phyloP scores from a whole-genome alignment of 2,113 vertebrate species.

The Anguilla rostrata region DNA sequence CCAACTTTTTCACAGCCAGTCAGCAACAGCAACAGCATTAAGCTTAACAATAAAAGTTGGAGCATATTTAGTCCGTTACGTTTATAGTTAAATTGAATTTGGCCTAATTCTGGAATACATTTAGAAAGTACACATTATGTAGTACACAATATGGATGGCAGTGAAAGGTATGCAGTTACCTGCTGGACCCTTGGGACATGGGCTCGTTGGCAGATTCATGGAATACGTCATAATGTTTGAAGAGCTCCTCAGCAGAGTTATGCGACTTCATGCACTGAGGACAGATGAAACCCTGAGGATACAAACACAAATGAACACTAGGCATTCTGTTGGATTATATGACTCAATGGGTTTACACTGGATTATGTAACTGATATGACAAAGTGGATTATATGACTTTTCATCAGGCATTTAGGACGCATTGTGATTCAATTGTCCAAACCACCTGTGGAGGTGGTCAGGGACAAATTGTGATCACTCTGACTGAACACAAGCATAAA shows the following conservation, averaged over 20 bases:
- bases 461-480: not conserved
- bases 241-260: conserved; percentile 95
- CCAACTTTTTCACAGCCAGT: not conserved
- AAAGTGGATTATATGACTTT: too few relatives aligned
- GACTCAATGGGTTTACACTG: not conserved
- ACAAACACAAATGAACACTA: not conserved
- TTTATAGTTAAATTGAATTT: too few relatives aligned
- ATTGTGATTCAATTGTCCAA: not conserved
- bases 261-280: conserved; percentile 99
- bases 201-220: conserved; percentile 87
- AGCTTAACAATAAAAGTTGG: not conserved
- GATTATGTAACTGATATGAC: too few relatives aligned
- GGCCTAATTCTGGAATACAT: too few relatives aligned
- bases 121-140: too few relatives aligned
- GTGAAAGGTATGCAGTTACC: conserved; percentile 62
- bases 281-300: conserved; percentile 95
- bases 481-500: not conserved
- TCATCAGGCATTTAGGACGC: too few relatives aligned
- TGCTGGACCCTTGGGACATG: conserved; percentile 74
- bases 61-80: too few relatives aligned
- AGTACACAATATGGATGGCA: not conserved
- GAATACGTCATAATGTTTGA: conserved; percentile 94
- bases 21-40: not conserved
- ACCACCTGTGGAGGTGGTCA: not conserved
- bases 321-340: not conserved